These are phyloP conservation scores for Circaetus gallicus DNA, from an alignment of 2,113 vertebrate species.

Conservation along the genomic window DNA sequence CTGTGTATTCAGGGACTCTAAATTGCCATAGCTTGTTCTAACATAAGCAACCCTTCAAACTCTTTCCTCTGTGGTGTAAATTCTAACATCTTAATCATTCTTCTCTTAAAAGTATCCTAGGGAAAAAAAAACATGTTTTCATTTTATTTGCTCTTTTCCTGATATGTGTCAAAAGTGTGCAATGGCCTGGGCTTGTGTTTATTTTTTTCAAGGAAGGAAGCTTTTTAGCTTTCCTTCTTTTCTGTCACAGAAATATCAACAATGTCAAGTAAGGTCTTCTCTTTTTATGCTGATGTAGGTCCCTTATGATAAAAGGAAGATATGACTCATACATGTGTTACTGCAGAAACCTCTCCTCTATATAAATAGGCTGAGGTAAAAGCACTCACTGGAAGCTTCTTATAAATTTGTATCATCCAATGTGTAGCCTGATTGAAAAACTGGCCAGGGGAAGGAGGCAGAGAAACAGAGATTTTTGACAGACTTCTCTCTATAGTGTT, in stretches of 20 bases:
- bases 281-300: background rate
- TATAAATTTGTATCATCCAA: background rate
- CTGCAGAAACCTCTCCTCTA: background rate
- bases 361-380: background rate
- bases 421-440: background rate
- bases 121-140: background rate
- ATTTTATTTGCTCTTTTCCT: background rate
- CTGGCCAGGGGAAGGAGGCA: background rate
- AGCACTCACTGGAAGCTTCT: background rate
- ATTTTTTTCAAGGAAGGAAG: background rate
- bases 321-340: background rate
- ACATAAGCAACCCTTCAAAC: background rate
- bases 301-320: background rate
- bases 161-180: background rate
- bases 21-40: background rate
- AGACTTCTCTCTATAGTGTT: background rate
- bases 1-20: background rate
- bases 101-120: background rate
- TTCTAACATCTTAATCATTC: background rate
- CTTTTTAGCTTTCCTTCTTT: background rate
- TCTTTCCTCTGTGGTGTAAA: background rate
- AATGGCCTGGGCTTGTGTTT: background rate
- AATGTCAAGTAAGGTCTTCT: background rate
- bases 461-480: background rate
- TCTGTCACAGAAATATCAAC: background rate